phyloP scores from a whole-genome alignment of 2,888 invertebrate species.

The Gibbula magus region DNA sequence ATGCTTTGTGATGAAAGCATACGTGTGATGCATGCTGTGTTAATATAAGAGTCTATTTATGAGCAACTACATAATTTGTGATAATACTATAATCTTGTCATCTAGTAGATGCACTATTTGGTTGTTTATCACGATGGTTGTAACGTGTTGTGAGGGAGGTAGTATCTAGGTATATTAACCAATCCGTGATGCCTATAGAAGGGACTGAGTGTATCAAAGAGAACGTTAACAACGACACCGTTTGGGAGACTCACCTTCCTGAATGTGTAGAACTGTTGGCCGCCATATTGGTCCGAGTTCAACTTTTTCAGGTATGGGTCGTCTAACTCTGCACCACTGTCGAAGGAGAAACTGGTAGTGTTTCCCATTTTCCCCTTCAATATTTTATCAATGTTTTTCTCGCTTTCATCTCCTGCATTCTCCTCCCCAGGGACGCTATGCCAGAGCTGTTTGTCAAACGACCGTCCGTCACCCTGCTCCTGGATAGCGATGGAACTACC shows the following conservation, averaged over 20 bases:
- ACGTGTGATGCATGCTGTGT: too few species aligned
- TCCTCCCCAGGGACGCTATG: conserved; percentile 48
- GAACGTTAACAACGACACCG: neutral
- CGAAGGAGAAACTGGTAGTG: conserved; percentile 29
- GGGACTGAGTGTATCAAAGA: neutral
- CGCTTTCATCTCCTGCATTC: conserved; percentile 32
- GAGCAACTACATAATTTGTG: too few species aligned
- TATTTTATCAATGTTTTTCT: conserved; percentile 31
- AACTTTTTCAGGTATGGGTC: conserved; percentile 42
- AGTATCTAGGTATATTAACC: too few species aligned
- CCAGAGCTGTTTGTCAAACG: conserved; percentile 48
- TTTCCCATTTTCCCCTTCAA: conserved; percentile 27
- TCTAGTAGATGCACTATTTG: too few species aligned
- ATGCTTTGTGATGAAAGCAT: too few species aligned
- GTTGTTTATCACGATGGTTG: too few species aligned
- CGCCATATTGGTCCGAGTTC: conserved; percentile 38
- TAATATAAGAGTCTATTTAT: too few species aligned
- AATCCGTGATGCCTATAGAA: neutral
- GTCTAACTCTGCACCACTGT: conserved; percentile 35
- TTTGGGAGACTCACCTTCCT: conserved; percentile 38
- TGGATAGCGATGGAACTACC: conserved; percentile 39
- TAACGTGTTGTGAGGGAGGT: too few species aligned
- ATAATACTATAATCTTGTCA: too few species aligned
- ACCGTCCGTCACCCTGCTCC: conserved; percentile 45
- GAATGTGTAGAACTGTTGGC: conserved; percentile 47